Percentiles rank a stretch among this genome's conserved stretches.
These are phyloP conservation scores for Lypha dubia DNA, from an alignment of 2,888 invertebrate species.

Conservation along the genomic window DNA sequence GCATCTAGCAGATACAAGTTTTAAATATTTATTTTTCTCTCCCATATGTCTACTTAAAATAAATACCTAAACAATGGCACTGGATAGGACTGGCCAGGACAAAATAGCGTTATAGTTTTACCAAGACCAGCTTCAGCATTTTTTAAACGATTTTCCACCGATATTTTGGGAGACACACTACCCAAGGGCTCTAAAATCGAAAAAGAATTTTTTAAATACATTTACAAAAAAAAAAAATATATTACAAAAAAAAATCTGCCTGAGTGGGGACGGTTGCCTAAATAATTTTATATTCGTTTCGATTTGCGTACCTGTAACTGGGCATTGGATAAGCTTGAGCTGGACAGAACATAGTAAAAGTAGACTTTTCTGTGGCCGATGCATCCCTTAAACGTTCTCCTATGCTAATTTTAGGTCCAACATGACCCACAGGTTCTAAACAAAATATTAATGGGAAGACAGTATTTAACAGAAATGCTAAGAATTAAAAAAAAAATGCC, in stretches of 20 bases:
- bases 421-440: constrained; percentile 84
- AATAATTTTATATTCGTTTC: not conserved
- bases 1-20: too few species aligned
- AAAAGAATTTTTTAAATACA: not conserved
- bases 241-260: constrained; percentile 34
- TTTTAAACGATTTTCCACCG: constrained; percentile 86
- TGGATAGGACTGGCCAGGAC: constrained; percentile 90
- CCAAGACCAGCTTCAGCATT: constrained; percentile 83
- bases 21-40: too few species aligned
- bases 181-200: constrained; percentile 85
- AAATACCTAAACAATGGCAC: constrained; percentile 86
- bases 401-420: constrained; percentile 87
- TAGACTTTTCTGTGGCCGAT: constrained; percentile 83
- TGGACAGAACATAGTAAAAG: constrained; percentile 88
- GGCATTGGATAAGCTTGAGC: constrained; percentile 91
- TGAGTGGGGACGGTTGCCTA: constrained; percentile 40
- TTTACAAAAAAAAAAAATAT: not conserved
- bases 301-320: constrained; percentile 85
- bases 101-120: constrained; percentile 86
- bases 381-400: constrained; percentile 86
- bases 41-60: not conserved
- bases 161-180: constrained; percentile 84
- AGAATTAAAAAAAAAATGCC: constrained; percentile 14
- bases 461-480: not conserved
- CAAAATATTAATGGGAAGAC: constrained; percentile 16